Evolutionary conservation across 2,113 vertebrate genomes (phyloP), one percentile per base, ranked within the genome.

Genomic region (Theropithecus gelada): DNA sequence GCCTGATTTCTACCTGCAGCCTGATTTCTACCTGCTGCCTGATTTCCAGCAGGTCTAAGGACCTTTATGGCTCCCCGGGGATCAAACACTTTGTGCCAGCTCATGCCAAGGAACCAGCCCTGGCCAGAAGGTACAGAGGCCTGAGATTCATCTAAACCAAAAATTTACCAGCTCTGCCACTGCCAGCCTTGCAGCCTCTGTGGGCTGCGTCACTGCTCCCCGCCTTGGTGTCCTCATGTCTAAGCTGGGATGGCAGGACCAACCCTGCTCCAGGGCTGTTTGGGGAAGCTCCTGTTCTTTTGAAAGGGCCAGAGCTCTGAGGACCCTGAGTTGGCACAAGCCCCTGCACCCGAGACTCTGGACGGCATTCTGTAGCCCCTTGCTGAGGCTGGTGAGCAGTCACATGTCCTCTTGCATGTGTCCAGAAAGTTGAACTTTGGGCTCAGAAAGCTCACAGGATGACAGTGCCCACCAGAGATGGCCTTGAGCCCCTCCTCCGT

Each of bases 261-360:
- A 8, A 3, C 2, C 4, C 11, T 7, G 35, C 16, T 66, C 45
- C 61, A 52, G 61, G 8, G n/a, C 45, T 40, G 43, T 13, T 35
- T 61, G 27, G 20, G 23, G 61, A 27, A 32, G 59, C 27, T 18
- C 85, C 50, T 6, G 11, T 8, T 16, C 78, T 45, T 88, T 72
- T n/a, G 30, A 52, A 9, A 78, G 30, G 55, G 16, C n/a, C 0
- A 11, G 59, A 57, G 30, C 8, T 22, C 12, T 16, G 0, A n/a
- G 27, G 32, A 5, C 14, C 1, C 40, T 0, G 80, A 23, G 30
- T 1, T 48, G 30, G 27, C 16, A 17, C 1, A 4, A 4, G 16
- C 1, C 43, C 16, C 72, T 10, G 3, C 18, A 1, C 32, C 13
- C 0, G 0, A 13, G 18, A 1, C n/a, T 52, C 57, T 8, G 38